Conservation (phyloP, 2,888 invertebrate genomes). For the Stenurella melanura region DNA sequence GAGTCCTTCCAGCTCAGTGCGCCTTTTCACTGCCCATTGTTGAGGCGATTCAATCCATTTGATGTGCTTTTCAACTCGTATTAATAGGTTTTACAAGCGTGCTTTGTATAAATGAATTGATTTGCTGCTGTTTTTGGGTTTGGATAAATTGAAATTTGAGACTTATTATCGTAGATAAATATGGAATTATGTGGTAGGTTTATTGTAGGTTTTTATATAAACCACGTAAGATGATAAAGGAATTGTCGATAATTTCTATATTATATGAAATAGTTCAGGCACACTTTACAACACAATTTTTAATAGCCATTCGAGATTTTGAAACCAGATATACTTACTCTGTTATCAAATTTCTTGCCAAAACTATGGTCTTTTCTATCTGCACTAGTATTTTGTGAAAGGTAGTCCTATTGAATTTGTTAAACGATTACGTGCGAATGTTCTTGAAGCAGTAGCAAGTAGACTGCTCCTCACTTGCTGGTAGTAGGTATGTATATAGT, state of each 20-base stretch:
- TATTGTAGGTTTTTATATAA: constrained; percentile 3
- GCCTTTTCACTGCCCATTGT: constrained; percentile 58
- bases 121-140: constrained; percentile 44
- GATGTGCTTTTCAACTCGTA: constrained; percentile 58
- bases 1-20: constrained; percentile 62
- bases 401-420: too few species aligned
- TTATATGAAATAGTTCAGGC: not conserved
- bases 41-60: constrained; percentile 58
- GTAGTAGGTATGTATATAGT: too few species aligned
- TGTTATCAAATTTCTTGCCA: too few species aligned
- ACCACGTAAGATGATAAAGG: not conserved
- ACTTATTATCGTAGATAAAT: constrained; percentile 24
- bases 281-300: not conserved
- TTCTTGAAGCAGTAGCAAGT: too few species aligned
- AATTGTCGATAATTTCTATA: not conserved
- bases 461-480: too few species aligned
- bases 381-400: too few species aligned
- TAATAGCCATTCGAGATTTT: too few species aligned
- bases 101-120: constrained; percentile 45
- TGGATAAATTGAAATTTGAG: constrained; percentile 41
- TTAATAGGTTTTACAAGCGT: constrained; percentile 40
- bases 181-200: constrained; percentile 25
- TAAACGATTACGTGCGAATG: too few species aligned
- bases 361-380: too few species aligned
- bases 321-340: too few species aligned